Evolutionary conservation across 2,888 invertebrate species (phyloP).

Genomic region (Drosophila eohydei): DNA sequence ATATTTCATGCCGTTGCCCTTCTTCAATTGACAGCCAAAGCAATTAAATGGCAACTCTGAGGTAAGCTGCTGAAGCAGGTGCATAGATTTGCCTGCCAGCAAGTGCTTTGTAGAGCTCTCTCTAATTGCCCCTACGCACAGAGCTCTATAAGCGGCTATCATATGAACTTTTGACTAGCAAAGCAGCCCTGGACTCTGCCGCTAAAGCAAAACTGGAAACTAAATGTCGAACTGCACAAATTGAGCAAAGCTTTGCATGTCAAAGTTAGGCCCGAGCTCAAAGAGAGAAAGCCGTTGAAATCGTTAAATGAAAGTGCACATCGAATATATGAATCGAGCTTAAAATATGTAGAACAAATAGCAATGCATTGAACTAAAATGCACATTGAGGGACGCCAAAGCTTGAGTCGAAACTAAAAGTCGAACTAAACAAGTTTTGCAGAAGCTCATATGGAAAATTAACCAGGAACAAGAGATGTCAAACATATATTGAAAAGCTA

Average conservation of each 20-base stretch:
- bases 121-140: neutral
- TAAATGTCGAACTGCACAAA: slow-evolving; percentile 4
- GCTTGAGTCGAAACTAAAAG: too few species aligned
- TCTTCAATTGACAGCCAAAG: slow-evolving; percentile 19
- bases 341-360: too few species aligned
- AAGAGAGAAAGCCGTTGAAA: neutral
- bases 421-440: too few species aligned
- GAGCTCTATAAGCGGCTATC: slow-evolving; percentile 1
- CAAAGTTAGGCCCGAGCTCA: neutral
- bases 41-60: slow-evolving; percentile 14
- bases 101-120: neutral
- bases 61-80: neutral
- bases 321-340: too few species aligned
- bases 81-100: neutral
- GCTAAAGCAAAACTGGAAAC: neutral
- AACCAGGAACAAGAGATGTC: too few species aligned
- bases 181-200: neutral
- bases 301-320: too few species aligned
- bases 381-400: too few species aligned
- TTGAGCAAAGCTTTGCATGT: neutral
- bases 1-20: neutral
- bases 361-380: too few species aligned
- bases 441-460: too few species aligned
- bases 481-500: too few species aligned
- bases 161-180: slow-evolving; percentile 7